phyloP scores from a whole-genome alignment of 1,140 invertebrate genomes.

The Drosophila ambigua region DNA sequence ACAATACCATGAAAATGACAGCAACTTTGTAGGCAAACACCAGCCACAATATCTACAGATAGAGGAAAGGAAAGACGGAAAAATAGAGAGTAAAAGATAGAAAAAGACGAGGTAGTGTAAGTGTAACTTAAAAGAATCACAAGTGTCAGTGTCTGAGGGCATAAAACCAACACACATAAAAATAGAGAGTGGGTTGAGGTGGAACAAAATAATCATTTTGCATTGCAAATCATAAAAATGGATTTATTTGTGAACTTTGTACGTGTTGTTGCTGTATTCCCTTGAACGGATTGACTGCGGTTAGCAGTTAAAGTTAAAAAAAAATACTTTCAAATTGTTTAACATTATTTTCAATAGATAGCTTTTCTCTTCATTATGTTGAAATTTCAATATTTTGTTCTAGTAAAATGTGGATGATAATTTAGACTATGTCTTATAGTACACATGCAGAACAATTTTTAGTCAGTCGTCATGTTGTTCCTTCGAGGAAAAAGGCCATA shows the following conservation, averaged over 20 bases:
- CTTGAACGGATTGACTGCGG: not conserved
- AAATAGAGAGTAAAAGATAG: slow-evolving; percentile 30
- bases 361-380: too few relatives aligned
- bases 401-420: too few relatives aligned
- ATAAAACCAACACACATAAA: slow-evolving; percentile 32
- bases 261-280: slow-evolving; percentile 25
- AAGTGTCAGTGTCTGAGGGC: slow-evolving; percentile 23
- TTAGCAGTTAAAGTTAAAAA: not conserved
- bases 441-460: too few relatives aligned
- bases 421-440: too few relatives aligned
- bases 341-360: not conserved
- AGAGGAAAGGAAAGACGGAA: slow-evolving; percentile 33
- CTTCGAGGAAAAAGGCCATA: too few relatives aligned
- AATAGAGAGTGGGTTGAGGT: not conserved
- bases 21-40: slow-evolving; percentile 31
- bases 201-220: slow-evolving; percentile 36
- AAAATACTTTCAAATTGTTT: not conserved
- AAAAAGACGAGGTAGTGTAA: not conserved
- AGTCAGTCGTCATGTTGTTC: too few relatives aligned
- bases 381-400: too few relatives aligned
- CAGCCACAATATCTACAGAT: slow-evolving; percentile 37
- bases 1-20: slow-evolving; percentile 54
- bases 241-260: slow-evolving; percentile 56
- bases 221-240: slow-evolving; percentile 61
- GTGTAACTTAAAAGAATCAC: slow-evolving; percentile 24